Conservation (phyloP, 2,888 invertebrate genomes). For the Phengaris arion region DNA sequence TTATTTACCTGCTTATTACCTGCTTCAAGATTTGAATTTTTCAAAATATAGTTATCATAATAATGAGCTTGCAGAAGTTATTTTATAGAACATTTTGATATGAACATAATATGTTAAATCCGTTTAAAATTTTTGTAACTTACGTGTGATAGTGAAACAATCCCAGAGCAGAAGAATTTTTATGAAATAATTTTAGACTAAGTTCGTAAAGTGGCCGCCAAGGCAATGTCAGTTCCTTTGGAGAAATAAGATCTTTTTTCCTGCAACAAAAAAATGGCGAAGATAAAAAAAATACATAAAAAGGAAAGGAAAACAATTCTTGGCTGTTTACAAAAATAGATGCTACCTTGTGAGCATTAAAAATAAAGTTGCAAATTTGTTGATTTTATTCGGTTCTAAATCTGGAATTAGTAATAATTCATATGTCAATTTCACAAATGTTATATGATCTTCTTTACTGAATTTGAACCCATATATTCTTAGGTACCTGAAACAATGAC, state of each 20-base stretch:
- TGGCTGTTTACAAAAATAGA: constrained; percentile 2
- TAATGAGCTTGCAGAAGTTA: not conserved
- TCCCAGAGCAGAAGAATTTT: constrained; percentile 75
- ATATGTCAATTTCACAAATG: constrained; percentile 87
- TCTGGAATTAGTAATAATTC: constrained; percentile 88
- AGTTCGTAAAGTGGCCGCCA: constrained; percentile 92
- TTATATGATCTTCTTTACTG: constrained; percentile 93
- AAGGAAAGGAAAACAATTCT: not conserved
- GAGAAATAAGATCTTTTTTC: constrained; percentile 86
- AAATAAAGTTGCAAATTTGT: constrained; percentile 85
- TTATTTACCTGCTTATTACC: not conserved
- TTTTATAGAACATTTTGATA: not conserved
- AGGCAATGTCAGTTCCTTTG: constrained; percentile 88
- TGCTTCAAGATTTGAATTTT: not conserved
- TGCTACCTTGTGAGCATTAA: constrained; percentile 87
- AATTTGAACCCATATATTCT: constrained; percentile 92
- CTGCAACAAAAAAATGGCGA: constrained; percentile 65
- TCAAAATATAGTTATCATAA: not conserved
- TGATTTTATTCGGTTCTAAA: constrained; percentile 86
- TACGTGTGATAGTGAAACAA: constrained; percentile 80
- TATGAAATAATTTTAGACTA: constrained; percentile 79
- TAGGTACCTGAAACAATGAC: constrained; percentile 83
- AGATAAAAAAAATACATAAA: not conserved
- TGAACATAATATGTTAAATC: too few relatives aligned
- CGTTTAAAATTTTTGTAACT: constrained; percentile 45